Percentiles rank a stretch among this genome's conserved stretches.
These are phyloP conservation scores for Streptopelia turtur DNA, from an alignment of 2,797 vertebrate species.

Conservation along the genomic window DNA sequence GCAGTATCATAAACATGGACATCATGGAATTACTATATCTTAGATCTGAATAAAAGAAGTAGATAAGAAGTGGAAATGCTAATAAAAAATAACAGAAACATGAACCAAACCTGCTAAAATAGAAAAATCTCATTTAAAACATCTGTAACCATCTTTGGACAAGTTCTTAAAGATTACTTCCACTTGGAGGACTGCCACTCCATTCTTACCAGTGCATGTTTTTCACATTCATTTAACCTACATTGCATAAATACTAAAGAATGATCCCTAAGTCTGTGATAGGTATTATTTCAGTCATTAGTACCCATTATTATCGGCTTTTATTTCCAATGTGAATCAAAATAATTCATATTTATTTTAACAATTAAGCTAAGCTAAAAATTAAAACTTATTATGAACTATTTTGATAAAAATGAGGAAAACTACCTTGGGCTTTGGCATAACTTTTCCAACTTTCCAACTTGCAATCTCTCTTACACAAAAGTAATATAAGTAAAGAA, in stretches of 20 bases:
- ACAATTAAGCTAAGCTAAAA: background rate
- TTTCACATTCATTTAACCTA: slow-evolving; percentile 31
- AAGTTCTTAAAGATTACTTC: slow-evolving; percentile 43
- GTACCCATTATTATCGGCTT: background rate
- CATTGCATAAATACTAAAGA: slow-evolving; percentile 30
- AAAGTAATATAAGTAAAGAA: background rate
- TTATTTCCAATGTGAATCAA: slow-evolving; percentile 37
- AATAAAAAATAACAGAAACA: slow-evolving; percentile 9
- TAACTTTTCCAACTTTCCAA: background rate
- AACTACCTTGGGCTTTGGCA: background rate
- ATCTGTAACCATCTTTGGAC: slow-evolving; percentile 24
- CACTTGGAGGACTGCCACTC: slow-evolving; percentile 43
- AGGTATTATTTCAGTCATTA: background rate
- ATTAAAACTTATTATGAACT: slow-evolving; percentile 7
- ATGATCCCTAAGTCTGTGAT: slow-evolving; percentile 17
- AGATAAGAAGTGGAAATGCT: slow-evolving; percentile 3
- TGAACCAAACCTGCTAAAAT: slow-evolving; percentile 17
- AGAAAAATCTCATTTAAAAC: slow-evolving; percentile 41
- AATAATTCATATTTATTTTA: slow-evolving; percentile 16
- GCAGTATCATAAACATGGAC: background rate
- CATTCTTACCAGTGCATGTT: background rate
- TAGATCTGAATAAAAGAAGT: slow-evolving; percentile 1
- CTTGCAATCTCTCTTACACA: background rate
- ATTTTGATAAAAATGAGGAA: slow-evolving; percentile 6
- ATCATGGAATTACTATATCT: background rate